These are phyloP conservation scores for Halocynthia roretzi DNA, from an alignment of 23 tunicate species.

Conservation along the genomic window DNA sequence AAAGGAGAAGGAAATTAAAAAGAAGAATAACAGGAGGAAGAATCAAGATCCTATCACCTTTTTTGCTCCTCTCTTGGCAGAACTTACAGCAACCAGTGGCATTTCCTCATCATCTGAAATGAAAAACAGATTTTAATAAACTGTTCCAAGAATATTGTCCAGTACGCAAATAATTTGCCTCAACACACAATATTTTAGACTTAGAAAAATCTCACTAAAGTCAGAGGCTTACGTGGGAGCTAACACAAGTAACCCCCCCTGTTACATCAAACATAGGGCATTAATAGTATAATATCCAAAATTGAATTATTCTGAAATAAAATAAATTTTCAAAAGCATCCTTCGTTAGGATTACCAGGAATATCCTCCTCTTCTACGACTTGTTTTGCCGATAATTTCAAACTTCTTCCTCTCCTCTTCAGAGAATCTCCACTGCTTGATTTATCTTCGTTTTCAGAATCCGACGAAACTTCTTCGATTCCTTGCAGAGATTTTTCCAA, in stretches of 20 bases:
- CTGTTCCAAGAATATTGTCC: not conserved
- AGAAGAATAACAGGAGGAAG: not conserved
- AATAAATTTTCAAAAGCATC: no score
- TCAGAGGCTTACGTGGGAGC: no score
- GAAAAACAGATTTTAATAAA: not conserved
- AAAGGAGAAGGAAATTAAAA: not conserved
- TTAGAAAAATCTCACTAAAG: no score
- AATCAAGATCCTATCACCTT: not conserved
- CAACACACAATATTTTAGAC: no score
- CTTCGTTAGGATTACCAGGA: no score
- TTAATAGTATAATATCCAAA: no score
- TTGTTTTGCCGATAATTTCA: constrained; percentile 71
- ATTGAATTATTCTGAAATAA: no score
- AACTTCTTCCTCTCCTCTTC: constrained; percentile 45
- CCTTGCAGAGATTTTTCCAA: constrained; percentile 83
- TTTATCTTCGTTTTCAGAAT: constrained; percentile 53
- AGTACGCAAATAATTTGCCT: no score
- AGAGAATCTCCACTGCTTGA: constrained; percentile 11
- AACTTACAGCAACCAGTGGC: constrained; percentile 43
- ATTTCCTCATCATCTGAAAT: constrained; percentile 23
- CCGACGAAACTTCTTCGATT: constrained; percentile 74
- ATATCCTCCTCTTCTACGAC: constrained; percentile 22
- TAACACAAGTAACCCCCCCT: no score
- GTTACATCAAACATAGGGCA: no score
- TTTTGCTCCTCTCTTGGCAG: constrained; percentile 1